Base-by-base conservation (phyloP, 1,140 invertebrate genomes). In the Drosophila miranda region DNA sequence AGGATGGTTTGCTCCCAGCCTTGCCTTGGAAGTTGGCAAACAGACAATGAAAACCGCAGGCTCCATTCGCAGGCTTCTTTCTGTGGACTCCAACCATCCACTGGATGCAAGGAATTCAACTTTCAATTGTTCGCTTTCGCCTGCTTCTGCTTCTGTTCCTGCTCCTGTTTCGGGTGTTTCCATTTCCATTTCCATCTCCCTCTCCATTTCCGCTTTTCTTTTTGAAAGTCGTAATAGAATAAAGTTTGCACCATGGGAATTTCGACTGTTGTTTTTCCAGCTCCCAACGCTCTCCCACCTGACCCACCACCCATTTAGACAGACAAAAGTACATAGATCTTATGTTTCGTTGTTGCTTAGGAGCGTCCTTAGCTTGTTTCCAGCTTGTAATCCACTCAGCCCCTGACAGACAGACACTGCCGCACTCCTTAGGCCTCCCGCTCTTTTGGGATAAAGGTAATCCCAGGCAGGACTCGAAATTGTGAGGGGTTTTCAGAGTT, bases 181-280 rank as follows among this genome's bases (percentile, higher is more conserved):
- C 23, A 50, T 19, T 30, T 53, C 30, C 34, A 8, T 11, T n/a
- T 26, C 38, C 43, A 2, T 23, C 42, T 9, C 8, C n/a, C 1
- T n/a, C n/a, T 7, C 3, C 23, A 21, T 62, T 16, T 59, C 14
- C 42, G 19, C 44, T 58, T 43, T 71, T 64, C 68, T 64, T 67
- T 66, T 59, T 50, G 74, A 52, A 72, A 83, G 48, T 82, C 74
- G 73, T 86, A 86, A 86, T 86, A 86, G 81, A 86, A 86, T 86
- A 86, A 86, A 86, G 82, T 86, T 86, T 75, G 61, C 82, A 70
- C 69, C 81, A 54, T 86, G 81, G 81, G 82, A 86, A 87, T 86
- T 87, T 48, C 81, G 64, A 86, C 81, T 86, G 81, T 86, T 86
- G 81, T 87, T 86, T 66, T 71, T 87, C 77, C 51, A 52, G 34